These are phyloP conservation scores for Xiphophorus couchianus DNA, from an alignment of 2,113 vertebrate species.

Conservation along the genomic window DNA sequence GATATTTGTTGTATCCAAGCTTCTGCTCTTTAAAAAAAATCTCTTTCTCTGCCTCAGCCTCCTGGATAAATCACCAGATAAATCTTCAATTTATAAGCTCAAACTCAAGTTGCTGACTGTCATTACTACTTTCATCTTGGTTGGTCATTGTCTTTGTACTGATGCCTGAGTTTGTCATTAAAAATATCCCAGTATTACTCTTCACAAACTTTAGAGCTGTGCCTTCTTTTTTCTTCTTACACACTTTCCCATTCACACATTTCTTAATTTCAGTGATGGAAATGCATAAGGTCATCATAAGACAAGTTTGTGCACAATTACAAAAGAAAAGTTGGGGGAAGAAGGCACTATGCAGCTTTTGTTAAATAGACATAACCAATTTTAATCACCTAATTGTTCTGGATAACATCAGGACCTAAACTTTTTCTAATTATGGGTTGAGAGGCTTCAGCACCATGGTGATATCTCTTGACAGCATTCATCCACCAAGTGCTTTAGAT, in stretches of 20 bases:
- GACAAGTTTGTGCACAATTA: background rate
- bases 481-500: slow-evolving; percentile 14
- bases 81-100: background rate
- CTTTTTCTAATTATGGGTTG: background rate
- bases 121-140: background rate
- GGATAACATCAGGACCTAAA: background rate
- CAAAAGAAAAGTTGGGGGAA: background rate
- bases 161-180: background rate
- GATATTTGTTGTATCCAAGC: background rate
- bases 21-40: background rate
- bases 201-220: background rate
- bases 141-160: background rate
- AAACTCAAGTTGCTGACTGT: background rate
- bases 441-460: background rate
- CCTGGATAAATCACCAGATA: background rate
- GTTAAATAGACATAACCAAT: background rate
- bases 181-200: background rate
- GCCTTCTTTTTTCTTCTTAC: background rate
- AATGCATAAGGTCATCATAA: too few species aligned
- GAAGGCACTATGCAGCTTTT: background rate
- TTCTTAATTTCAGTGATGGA: too few species aligned
- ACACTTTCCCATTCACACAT: too few species aligned
- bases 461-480: slow-evolving; percentile 2
- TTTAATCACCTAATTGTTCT: background rate
- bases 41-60: background rate